Conservation (phyloP, 2,888 invertebrate species). For the Pristionchus arcanus region DNA sequence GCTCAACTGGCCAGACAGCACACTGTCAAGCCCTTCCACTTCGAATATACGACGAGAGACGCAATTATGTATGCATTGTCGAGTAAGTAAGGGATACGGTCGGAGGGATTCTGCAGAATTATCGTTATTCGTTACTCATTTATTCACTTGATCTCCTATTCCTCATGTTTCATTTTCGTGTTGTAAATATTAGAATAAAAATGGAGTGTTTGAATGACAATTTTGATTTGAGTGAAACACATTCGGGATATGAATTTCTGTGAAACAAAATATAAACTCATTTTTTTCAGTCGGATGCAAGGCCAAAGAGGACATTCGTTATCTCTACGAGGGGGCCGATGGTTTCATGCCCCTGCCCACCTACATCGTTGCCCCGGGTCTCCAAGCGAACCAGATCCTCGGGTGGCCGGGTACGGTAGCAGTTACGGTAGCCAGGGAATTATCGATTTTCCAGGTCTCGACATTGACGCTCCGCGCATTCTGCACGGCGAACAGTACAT, state of each 20-base stretch:
- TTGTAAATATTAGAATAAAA: too few species aligned
- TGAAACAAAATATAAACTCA: too few species aligned
- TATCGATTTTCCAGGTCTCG: conserved; percentile 63
- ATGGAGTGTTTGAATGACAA: conserved; percentile 27
- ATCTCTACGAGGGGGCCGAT: conserved; percentile 91
- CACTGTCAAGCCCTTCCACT: neutral
- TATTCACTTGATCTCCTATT: too few species aligned
- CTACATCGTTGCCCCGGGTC: conserved; percentile 85
- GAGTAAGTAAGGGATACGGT: conserved; percentile 82
- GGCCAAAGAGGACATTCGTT: conserved; percentile 85
- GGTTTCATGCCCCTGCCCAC: conserved; percentile 90
- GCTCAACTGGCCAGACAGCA: neutral
- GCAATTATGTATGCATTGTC: conserved; percentile 92
- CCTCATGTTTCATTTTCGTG: too few species aligned
- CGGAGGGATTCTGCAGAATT: neutral
- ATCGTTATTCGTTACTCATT: too few species aligned
- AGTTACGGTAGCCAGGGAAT: neutral
- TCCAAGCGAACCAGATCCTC: conserved; percentile 68
- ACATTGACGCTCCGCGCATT: conserved; percentile 80
- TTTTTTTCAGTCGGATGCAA: conserved; percentile 81
- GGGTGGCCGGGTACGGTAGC: conserved; percentile 66
- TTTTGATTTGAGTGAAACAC: neutral
- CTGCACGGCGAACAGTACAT: conserved; percentile 98
- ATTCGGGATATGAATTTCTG: neutral
- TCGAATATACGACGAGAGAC: conserved; percentile 83